Percentiles rank a stretch among this genome's conserved stretches.
Evolutionary conservation across 2,888 invertebrate species (phyloP).

Genomic region (Branchipolynoe longqiensis): DNA sequence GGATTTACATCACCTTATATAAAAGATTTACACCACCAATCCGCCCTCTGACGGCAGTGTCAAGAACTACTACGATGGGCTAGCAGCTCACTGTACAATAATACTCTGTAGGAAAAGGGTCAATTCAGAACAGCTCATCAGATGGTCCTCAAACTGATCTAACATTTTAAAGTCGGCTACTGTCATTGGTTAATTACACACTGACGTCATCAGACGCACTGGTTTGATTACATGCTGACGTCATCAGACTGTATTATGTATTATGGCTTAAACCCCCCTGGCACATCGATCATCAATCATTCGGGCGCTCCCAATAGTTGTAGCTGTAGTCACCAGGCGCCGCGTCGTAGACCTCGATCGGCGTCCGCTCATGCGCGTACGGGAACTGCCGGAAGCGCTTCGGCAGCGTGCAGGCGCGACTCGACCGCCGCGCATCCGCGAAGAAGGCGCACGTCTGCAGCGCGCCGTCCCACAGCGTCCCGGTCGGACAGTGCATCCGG

Average conservation of each 20-base stretch:
- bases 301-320: background rate
- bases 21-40: too few relatives aligned
- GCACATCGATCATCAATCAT: background rate
- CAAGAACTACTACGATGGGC: too few relatives aligned
- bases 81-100: too few relatives aligned
- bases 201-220: background rate
- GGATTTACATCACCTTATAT: too few relatives aligned
- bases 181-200: too few relatives aligned
- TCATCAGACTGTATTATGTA: background rate
- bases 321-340: background rate
- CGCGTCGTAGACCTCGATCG: conserved; percentile 19
- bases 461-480: conserved; percentile 59
- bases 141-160: too few relatives aligned
- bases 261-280: background rate
- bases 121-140: too few relatives aligned
- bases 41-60: too few relatives aligned
- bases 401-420: conserved; percentile 33
- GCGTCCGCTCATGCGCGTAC: background rate
- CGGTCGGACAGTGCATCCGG: conserved; percentile 55
- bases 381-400: conserved; percentile 3
- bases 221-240: background rate
- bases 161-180: too few relatives aligned
- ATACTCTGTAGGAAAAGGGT: too few relatives aligned
- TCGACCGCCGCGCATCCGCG: background rate
- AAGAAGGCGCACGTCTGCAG: conserved; percentile 53